Conservation (phyloP, 1,140 invertebrate species). For the Drosophila ficusphila region DNA sequence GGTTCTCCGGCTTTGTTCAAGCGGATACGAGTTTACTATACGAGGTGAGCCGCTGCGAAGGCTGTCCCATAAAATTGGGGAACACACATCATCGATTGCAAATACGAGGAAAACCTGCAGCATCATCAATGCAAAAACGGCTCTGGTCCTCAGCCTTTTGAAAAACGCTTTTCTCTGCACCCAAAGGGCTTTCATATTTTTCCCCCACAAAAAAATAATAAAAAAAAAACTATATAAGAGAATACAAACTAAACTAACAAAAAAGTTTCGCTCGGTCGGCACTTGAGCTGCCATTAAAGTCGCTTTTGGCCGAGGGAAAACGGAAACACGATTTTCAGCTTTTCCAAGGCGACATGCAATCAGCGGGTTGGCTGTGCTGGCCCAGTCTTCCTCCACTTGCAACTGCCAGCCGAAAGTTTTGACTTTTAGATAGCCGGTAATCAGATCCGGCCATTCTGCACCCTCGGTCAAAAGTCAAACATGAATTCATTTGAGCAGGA, state of each 20-base stretch:
- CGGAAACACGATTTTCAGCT: slow-evolving; percentile 42
- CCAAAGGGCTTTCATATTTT: slow-evolving; percentile 38
- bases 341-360: slow-evolving; percentile 27
- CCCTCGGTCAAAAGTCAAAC: slow-evolving; percentile 18
- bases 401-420: slow-evolving; percentile 26
- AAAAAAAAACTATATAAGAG: background rate
- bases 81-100: slow-evolving; percentile 50
- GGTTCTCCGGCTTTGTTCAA: slow-evolving; percentile 36
- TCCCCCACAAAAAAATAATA: background rate
- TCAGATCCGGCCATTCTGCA: slow-evolving; percentile 17
- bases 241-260: slow-evolving; percentile 16
- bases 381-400: slow-evolving; percentile 8
- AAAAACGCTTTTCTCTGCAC: slow-evolving; percentile 11
- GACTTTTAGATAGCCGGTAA: slow-evolving; percentile 38
- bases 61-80: slow-evolving; percentile 47
- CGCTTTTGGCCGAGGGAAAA: slow-evolving; percentile 21
- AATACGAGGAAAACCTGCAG: slow-evolving; percentile 43
- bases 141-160: background rate
- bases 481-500: slow-evolving; percentile 29
- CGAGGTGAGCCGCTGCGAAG: slow-evolving; percentile 12
- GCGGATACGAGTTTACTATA: slow-evolving; percentile 43
- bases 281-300: slow-evolving; percentile 49
- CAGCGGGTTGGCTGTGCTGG: slow-evolving; percentile 12
- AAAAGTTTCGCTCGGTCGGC: slow-evolving; percentile 31
- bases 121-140: slow-evolving; percentile 42